Evolutionary conservation across 1,140 invertebrate species (phyloP), one percentile per base, ranked within the genome.

Genomic region (Bicyclus anynana): DNA sequence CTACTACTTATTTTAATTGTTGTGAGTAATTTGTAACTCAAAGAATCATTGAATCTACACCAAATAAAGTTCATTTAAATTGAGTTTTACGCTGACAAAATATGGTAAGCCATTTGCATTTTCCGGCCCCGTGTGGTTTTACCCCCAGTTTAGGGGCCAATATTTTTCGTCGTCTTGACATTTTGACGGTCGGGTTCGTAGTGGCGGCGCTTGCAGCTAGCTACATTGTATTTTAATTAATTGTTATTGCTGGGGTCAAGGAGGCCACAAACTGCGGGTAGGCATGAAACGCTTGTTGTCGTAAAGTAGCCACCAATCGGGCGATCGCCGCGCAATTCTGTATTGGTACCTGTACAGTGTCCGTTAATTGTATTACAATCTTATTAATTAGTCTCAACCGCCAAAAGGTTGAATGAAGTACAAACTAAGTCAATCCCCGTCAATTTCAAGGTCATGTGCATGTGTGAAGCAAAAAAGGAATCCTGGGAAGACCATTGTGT

Each of bases 191-290:
- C 54, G 62, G 53, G 48, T 64, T 74, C 62, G 53, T 67, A 50
- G 62, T 59, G 59, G 65, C 59, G 47, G 54, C 48, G 61, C 49
- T 62, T 42, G 56, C 27, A 53, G 44, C 52, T 42, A 51, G 46
- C 49, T 72, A 75, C 70, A 75, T 76, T 80, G 80, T 80, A 77
- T 80, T 83, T 80, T 83, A 83, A 80, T 83, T 80, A 83, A 83
- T 83, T 77, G 80, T 80, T 82, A 82, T 65, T 53, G 66, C 67
- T 55, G 53, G 55, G 74, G 74, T 72, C 72, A 74, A 83, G 74
- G 74, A 69, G 65, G 63, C 54, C 62, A 68, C 66, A 69, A 80
- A 84, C 65, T 69, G 67, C 70, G 18, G 38, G 53, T 37, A 46
- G 59, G 65, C 80, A 84, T 84, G 80, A 74, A 78, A 83, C 62